phyloP scores from a whole-genome alignment of 2,113 vertebrate species.

The Potamarius usumacintae region DNA sequence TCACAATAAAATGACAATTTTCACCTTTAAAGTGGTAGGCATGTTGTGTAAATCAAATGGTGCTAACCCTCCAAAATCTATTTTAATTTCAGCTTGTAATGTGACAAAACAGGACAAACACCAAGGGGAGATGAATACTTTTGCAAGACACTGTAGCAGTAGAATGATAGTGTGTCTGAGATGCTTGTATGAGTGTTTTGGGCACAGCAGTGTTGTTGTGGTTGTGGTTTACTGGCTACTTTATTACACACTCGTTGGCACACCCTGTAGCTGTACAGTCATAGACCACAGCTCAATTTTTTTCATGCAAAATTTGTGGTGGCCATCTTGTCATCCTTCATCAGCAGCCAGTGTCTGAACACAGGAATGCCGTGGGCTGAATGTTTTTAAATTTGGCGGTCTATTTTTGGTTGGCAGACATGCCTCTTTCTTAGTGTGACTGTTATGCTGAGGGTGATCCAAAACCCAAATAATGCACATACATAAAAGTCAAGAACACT shows the following conservation, averaged over 20 bases:
- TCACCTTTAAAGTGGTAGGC: too few relatives aligned
- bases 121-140: too few relatives aligned
- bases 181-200: not conserved
- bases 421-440: not conserved
- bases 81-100: too few relatives aligned
- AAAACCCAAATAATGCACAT: not conserved
- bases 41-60: too few relatives aligned
- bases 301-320: not conserved
- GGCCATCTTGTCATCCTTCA: slow-evolving; percentile 7
- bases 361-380: not conserved
- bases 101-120: too few relatives aligned
- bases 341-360: not conserved
- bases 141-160: too few relatives aligned
- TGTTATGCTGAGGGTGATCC: not conserved
- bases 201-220: not conserved
- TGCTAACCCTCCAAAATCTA: too few relatives aligned
- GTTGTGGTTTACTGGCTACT: not conserved
- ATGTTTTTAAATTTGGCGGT: not conserved
- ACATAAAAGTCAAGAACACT: not conserved
- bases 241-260: not conserved
- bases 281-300: not conserved
- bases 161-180: not conserved
- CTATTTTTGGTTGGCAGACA: not conserved
- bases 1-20: too few relatives aligned
- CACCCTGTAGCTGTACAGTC: not conserved